Evolutionary conservation across 35 echinoderm and acorn worm genomes (phyloP), one percentile per base, ranked within the genome.

Genomic region (Amphiura filiformis): DNA sequence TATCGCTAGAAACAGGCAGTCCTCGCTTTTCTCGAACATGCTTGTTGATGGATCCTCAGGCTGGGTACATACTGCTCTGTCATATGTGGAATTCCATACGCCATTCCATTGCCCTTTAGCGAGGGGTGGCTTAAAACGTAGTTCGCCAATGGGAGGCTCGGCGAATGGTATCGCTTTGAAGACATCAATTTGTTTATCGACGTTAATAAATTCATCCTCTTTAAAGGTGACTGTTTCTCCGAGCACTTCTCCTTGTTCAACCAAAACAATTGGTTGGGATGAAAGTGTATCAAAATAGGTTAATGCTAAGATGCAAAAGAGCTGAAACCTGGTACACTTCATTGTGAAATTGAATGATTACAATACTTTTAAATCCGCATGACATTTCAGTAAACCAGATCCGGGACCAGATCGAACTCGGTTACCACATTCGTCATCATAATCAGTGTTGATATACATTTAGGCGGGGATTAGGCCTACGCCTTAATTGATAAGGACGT

Each of bases 1-100:
- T 0, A 97, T 76, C 39, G 93, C 90, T 13, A 97, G 76, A 80
- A 93, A 84, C 2, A 97, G 84, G 56, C 94, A 97, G 84, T 97
- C 94, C 84, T 97, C 94, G 76, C 84, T 86, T 38, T 77, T 88
- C 22, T 28, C 36, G 11, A 82, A 57, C 13, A 35, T 37, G 34
- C 31, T 31, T 11, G 14, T 36, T 23, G 57, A 37, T 9, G 31
- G 40, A 15, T 22, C 35, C 36, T 61, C 56, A n/a, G n/a, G n/a
- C 36, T 94, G 92, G n/a, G 85, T 78, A 77, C 92, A 94, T 5
- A 77, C 76, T 17, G 78, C 32, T 70, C 84, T 32, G 47, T 75
- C 83, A 38, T 80, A 86, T 31, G 87, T 94, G 14, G 92, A 88
- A 79, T 94, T 94, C 76, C 61, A 90, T 15, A 34, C 20, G 15